Percentiles rank a stretch among this genome's conserved stretches.
phyloP scores from a whole-genome alignment of 2,888 invertebrate genomes.

The Microctonus aethiopoides region DNA sequence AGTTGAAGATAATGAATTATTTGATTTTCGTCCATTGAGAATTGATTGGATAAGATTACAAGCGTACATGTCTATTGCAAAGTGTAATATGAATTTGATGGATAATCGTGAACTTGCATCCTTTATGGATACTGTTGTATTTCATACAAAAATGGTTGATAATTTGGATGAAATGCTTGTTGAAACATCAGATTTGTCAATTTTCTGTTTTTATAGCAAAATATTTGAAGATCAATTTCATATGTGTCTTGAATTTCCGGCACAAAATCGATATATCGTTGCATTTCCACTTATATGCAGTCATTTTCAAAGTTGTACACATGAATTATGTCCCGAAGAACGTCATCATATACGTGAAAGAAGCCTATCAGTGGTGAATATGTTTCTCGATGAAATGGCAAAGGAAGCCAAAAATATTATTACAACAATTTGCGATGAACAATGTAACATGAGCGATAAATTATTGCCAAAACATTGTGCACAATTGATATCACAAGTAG shows the following conservation, averaged over 20 bases:
- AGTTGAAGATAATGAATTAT: slow-evolving; percentile 95
- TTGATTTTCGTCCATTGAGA: slow-evolving; percentile 94
- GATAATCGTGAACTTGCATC: slow-evolving; percentile 90
- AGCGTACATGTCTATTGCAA: slow-evolving; percentile 89
- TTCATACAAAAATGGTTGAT: slow-evolving; percentile 98
- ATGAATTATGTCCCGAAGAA: slow-evolving; percentile 98
- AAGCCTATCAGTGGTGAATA: slow-evolving; percentile 94
- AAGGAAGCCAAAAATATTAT: slow-evolving; percentile 99
- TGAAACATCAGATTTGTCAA: slow-evolving; percentile 96
- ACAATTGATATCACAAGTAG: slow-evolving; percentile 85
- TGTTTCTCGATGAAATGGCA: slow-evolving; percentile 98
- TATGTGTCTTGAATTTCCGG: slow-evolving; percentile 98
- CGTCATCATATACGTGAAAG: slow-evolving; percentile 95
- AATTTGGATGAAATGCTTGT: slow-evolving; percentile 95
- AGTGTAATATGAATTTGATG: slow-evolving; percentile 81
- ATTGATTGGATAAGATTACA: slow-evolving; percentile 98
- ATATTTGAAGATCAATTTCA: slow-evolving; percentile 98
- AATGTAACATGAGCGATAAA: slow-evolving; percentile 96
- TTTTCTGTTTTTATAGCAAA: slow-evolving; percentile 97
- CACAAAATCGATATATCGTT: slow-evolving; percentile 97
- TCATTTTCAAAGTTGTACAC: slow-evolving; percentile 97
- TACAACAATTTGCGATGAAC: slow-evolving; percentile 98
- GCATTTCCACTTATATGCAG: slow-evolving; percentile 98
- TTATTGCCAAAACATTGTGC: slow-evolving; percentile 96
- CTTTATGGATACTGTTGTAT: slow-evolving; percentile 93